Conservation (phyloP, 2,797 vertebrate genomes). For the Danio albolineatus region DNA sequence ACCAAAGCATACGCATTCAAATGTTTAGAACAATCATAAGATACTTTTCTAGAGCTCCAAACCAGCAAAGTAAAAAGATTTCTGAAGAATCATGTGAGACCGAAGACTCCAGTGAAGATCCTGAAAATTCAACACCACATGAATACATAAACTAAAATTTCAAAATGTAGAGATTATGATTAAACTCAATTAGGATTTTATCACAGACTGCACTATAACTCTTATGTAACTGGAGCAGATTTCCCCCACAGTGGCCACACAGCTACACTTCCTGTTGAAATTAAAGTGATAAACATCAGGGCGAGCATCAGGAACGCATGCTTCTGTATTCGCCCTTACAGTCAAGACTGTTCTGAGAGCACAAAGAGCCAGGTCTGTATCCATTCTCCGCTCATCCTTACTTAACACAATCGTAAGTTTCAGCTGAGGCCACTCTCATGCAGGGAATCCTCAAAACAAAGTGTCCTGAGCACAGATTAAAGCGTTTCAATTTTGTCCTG, state of each 20-base stretch:
- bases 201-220: no score
- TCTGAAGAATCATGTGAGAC: no score
- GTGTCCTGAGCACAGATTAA: background rate
- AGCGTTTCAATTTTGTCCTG: conserved; percentile 47
- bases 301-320: background rate
- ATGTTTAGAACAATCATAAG: no score
- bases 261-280: conserved; percentile 28
- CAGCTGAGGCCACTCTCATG: conserved; percentile 54
- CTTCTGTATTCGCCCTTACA: background rate
- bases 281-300: conserved; percentile 5
- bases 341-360: conserved; percentile 5
- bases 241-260: background rate
- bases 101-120: no score
- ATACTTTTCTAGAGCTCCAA: no score
- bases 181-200: background rate
- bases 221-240: background rate
- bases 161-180: background rate
- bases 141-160: no score
- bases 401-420: conserved; percentile 42
- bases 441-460: conserved; percentile 27
- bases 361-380: background rate
- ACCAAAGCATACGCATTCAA: no score
- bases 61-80: no score
- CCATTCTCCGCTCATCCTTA: conserved; percentile 7
- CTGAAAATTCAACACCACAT: no score